Evolutionary conservation across 2,888 invertebrate species (phyloP), one percentile per base, ranked within the genome.

Genomic region (Mylabris sibirica): DNA sequence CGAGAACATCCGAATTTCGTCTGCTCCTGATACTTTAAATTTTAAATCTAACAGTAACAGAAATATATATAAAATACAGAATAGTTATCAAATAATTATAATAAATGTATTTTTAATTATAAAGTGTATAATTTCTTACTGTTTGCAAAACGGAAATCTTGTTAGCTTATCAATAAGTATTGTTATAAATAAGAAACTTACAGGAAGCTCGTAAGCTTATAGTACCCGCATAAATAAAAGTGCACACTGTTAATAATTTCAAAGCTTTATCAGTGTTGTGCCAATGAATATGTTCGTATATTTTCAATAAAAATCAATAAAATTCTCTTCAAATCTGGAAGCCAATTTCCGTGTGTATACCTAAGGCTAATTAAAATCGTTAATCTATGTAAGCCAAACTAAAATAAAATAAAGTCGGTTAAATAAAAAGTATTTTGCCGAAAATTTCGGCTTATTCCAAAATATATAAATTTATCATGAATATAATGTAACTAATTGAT

Each of bases 11-110:
- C 64, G 59, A 68, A 68, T 73, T 66, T 65, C 35, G 59, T 73
- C 67, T 53, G 69, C 57, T 66, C 71, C 71, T 44, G 72, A 73
- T 17, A 75, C 68, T 49, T 73, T 38, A 69, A 69, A 63, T 60
- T 44, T 35, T 60, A 62, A 41, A 59, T 53, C 17, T 22, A 41
- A 60, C 53, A 61, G 14, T 64, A 60, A 53, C 20, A 53, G 22
- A 20, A 53, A 22, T 22, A 22, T 53, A 6, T 30, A 53, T 53
- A 22, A 53, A 22, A 53, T 12, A 53, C 3, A 3, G 35, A 66
- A 60, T 59, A 4, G 34, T 59, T 66, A 64, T 64, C 59, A 59
- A 70, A 70, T 59, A 64, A 49, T 61, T 64, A 69, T 64, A 59
- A 64, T 67, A 41, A 41, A 2, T 41, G n/a, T n/a, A 41, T n/a